A percentile compares a stretch with the other conserved stretches of the same genome.
Conservation (phyloP, 2,797 vertebrate genomes). For the Acridotheres tristis region DNA sequence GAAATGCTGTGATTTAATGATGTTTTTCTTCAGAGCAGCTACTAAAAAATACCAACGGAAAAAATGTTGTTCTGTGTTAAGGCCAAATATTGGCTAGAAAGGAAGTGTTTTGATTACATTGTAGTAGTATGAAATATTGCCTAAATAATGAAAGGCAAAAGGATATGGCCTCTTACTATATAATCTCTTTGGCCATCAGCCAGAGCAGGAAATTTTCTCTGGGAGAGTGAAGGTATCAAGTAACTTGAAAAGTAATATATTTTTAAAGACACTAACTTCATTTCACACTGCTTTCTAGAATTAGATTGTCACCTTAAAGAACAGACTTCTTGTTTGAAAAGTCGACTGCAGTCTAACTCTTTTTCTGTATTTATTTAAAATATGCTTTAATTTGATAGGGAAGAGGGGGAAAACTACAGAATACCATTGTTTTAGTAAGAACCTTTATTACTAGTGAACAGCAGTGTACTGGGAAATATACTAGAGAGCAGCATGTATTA, state of each 20-base stretch:
- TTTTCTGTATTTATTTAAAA: not conserved
- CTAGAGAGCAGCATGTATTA: not conserved
- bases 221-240: constrained; percentile 29
- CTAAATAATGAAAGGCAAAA: constrained; percentile 64
- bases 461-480: not conserved
- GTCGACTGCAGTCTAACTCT: not conserved
- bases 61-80: constrained; percentile 34
- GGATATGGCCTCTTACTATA: constrained; percentile 53
- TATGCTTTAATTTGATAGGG: not conserved
- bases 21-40: constrained; percentile 13
- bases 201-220: constrained; percentile 71
- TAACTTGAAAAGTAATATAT: constrained; percentile 67
- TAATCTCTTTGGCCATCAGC: constrained; percentile 71
- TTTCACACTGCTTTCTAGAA: constrained; percentile 54
- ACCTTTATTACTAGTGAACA: not conserved
- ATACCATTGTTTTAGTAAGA: not conserved
- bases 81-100: constrained; percentile 57
- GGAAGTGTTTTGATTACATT: constrained; percentile 63
- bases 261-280: constrained; percentile 58
- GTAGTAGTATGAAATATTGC: constrained; percentile 65
- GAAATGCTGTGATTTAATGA: not conserved
- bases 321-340: constrained; percentile 26
- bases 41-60: constrained; percentile 55
- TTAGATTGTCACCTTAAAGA: constrained; percentile 46
- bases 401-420: not conserved